These are phyloP conservation scores for Phortica magna DNA, from an alignment of 2,888 invertebrate species.

Conservation along the genomic window DNA sequence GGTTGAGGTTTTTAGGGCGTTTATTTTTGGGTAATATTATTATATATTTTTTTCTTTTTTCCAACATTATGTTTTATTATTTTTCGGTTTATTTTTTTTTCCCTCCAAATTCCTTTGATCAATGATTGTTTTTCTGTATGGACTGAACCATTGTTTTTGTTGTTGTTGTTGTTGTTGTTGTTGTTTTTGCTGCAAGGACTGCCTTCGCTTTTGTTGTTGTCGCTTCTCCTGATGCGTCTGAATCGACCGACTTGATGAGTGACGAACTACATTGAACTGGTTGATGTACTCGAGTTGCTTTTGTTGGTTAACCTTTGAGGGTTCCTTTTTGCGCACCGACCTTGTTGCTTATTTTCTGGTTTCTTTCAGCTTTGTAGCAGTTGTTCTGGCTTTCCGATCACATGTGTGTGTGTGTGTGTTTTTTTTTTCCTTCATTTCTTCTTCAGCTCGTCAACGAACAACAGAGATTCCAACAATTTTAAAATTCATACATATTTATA, in stretches of 20 bases:
- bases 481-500: conserved; percentile 76
- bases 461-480: conserved; percentile 76
- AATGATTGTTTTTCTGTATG: conserved; percentile 65
- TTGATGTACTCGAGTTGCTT: conserved; percentile 43
- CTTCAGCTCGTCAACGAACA: conserved; percentile 48
- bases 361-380: conserved; percentile 33
- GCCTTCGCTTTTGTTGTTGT: conserved; percentile 37
- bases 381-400: conserved; percentile 33
- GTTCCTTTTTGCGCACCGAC: conserved; percentile 66
- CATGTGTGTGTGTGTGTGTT: conserved; percentile 27
- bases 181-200: conserved; percentile 23
- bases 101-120: conserved; percentile 68
- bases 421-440: conserved; percentile 39
- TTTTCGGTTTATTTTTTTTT: conserved; percentile 43
- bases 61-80: conserved; percentile 48
- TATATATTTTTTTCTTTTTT: conserved; percentile 31
- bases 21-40: conserved; percentile 71
- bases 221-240: conserved; percentile 50
- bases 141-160: conserved; percentile 20
- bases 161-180: conserved; percentile 25
- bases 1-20: conserved; percentile 60
- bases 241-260: conserved; percentile 54
- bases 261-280: conserved; percentile 66
- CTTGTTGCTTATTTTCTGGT: conserved; percentile 53
- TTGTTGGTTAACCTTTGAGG: conserved; percentile 51